Evolutionary conservation across 2,888 invertebrate genomes (phyloP).

Genomic region (Protonemura montana): DNA sequence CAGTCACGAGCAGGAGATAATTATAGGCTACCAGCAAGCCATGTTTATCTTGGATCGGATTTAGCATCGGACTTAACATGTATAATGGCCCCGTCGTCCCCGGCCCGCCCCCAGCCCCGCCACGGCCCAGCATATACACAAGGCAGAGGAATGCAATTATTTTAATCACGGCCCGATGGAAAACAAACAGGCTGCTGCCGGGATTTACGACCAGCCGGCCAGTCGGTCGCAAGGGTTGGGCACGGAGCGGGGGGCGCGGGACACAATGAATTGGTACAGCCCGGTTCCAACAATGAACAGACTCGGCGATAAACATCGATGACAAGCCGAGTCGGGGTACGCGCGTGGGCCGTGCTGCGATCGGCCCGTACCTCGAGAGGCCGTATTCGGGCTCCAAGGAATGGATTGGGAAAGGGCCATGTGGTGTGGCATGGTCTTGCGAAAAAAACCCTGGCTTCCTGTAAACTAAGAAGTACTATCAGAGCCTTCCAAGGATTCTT

Average conservation of each 20-base stretch:
- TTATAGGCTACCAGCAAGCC: background rate
- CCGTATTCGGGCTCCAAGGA: background rate
- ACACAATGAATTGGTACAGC: background rate
- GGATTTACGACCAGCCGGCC: background rate
- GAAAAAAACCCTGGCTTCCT: too few species aligned
- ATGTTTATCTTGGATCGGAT: constrained; percentile 7
- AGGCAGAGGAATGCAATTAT: constrained; percentile 12
- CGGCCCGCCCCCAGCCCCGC: background rate
- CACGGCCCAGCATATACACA: background rate
- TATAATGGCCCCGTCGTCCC: background rate
- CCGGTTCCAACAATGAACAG: background rate
- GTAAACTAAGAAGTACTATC: too few species aligned
- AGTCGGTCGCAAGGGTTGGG: background rate
- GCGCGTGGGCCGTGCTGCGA: background rate
- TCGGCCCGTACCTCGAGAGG: too few species aligned
- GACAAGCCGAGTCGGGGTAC: background rate
- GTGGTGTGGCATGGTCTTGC: too few species aligned
- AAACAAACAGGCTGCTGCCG: background rate
- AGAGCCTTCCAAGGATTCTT: too few species aligned
- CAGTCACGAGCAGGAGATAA: constrained; percentile 12
- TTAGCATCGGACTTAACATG: constrained; percentile 3
- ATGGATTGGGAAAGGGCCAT: too few species aligned
- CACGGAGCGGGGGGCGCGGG: background rate
- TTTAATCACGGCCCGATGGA: constrained; percentile 12
- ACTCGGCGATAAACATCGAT: background rate